A percentile compares a stretch with the other conserved stretches of the same genome.
These are phyloP conservation scores for Psilopsiagon aurifrons DNA, from an alignment of 2,113 vertebrate species.

Conservation along the genomic window DNA sequence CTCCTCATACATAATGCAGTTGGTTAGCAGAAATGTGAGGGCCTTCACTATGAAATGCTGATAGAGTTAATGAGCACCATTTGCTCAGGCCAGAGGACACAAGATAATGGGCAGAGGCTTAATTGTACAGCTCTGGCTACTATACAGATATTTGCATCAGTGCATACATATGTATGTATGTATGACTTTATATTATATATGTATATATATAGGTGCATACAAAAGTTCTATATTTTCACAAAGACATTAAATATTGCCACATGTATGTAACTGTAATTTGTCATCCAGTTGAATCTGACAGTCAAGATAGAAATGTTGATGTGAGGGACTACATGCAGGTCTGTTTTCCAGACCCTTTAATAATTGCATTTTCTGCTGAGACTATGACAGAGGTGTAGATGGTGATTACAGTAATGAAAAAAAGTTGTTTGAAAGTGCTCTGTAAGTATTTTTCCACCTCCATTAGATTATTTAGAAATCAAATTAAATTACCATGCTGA, in stretches of 20 bases:
- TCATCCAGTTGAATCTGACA: neutral
- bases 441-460: conserved; percentile 1
- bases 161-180: neutral
- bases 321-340: neutral
- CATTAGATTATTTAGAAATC: conserved; percentile 11
- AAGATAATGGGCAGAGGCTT: neutral
- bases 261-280: neutral
- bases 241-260: neutral
- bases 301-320: neutral
- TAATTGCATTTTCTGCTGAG: neutral
- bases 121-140: neutral
- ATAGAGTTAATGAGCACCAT: neutral
- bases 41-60: neutral
- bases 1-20: neutral
- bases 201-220: neutral
- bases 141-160: neutral
- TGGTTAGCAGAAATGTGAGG: neutral
- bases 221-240: neutral
- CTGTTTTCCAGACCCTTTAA: neutral
- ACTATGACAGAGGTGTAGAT: neutral
- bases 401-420: neutral
- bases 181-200: neutral
- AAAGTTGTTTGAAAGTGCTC: neutral
- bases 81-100: neutral
- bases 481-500: neutral